These are phyloP conservation scores for Rana temporaria DNA, from an alignment of 2,113 vertebrate genomes.

Conservation along the genomic window DNA sequence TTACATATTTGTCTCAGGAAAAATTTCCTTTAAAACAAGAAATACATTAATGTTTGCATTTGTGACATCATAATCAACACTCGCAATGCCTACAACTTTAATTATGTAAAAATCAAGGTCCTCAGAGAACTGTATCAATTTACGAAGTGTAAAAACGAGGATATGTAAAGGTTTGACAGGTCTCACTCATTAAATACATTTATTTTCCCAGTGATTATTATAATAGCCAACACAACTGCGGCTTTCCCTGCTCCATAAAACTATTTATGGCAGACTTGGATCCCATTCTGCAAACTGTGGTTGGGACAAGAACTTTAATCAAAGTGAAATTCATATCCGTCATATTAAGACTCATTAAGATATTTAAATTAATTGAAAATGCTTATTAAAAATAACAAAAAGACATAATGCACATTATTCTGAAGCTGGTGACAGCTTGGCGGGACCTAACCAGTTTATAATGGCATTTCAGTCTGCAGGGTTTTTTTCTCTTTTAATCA, in stretches of 20 bases:
- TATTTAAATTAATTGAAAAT: too few species aligned
- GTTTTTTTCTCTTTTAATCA: too few species aligned
- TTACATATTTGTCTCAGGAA: too few species aligned
- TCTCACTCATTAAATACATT: neutral
- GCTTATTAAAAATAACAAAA: too few species aligned
- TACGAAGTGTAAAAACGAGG: neutral
- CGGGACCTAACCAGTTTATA: too few species aligned
- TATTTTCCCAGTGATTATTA: neutral
- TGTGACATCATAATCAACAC: too few species aligned
- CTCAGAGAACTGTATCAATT: neutral
- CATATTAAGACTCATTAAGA: too few species aligned
- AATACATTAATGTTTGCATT: too few species aligned
- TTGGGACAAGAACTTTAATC: conserved; percentile 1
- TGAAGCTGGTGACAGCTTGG: too few species aligned
- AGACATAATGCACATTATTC: too few species aligned
- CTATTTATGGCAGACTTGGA: neutral
- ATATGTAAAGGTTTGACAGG: neutral
- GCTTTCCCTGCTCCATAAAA: neutral
- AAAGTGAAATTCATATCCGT: neutral
- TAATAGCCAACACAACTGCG: neutral
- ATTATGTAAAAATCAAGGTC: neutral
- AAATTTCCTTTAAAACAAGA: too few species aligned
- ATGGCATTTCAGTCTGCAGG: too few species aligned
- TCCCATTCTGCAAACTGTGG: neutral
- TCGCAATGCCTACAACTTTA: neutral